Evolutionary conservation across 2,888 invertebrate species (phyloP).

Genomic region (Allacma fusca): DNA sequence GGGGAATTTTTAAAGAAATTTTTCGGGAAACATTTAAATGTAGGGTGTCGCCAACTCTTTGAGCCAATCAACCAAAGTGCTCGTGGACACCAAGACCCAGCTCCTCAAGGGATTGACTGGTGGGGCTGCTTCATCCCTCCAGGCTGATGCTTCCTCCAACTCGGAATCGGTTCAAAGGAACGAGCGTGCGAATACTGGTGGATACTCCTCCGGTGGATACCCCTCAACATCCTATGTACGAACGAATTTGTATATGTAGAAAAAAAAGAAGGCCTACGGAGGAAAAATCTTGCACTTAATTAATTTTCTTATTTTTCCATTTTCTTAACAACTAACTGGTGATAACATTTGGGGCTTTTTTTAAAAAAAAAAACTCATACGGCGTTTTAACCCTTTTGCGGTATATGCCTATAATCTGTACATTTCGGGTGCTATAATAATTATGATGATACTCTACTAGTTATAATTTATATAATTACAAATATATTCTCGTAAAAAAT

Average conservation of each 20-base stretch:
- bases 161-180: slow-evolving; percentile 61
- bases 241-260: slow-evolving; percentile 4
- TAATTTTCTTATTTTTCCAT: not conserved
- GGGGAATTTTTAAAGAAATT: not conserved
- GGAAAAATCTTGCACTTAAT: not conserved
- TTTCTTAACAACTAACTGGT: not conserved
- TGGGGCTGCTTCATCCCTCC: slow-evolving; percentile 57
- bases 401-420: not conserved
- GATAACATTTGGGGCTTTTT: not conserved
- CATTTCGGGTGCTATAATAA: no score
- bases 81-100: slow-evolving; percentile 61
- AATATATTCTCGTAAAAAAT: no score
- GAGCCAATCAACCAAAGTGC: slow-evolving; percentile 60
- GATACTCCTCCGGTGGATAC: slow-evolving; percentile 56
- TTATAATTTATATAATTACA: no score
- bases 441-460: no score
- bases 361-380: not conserved
- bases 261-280: not conserved
- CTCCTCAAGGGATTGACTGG: slow-evolving; percentile 61
- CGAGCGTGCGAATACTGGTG: slow-evolving; percentile 57
- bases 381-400: not conserved
- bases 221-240: slow-evolving; percentile 59
- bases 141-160: slow-evolving; percentile 61
- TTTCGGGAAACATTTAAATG: slow-evolving; percentile 2
- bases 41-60: slow-evolving; percentile 61